Percentiles rank a stretch among this genome's conserved stretches.
These are phyloP conservation scores for Bufo gargarizans DNA, from an alignment of 2,113 vertebrate genomes.

Conservation along the genomic window DNA sequence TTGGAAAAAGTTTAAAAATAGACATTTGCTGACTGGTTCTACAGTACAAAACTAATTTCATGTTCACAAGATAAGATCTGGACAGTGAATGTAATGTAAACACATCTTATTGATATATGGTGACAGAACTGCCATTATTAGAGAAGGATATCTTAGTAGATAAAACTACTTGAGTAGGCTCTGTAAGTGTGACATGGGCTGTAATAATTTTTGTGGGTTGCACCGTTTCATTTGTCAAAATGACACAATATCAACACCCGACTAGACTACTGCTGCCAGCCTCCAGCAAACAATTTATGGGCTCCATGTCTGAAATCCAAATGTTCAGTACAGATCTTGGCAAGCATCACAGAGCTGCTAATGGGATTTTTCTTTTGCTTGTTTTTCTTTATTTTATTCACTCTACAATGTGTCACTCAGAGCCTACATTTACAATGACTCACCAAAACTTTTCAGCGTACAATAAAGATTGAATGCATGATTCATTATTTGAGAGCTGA, in stretches of 20 bases:
- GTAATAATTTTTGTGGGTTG: not conserved
- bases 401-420: constrained; percentile 39
- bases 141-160: not conserved
- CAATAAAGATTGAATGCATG: not conserved
- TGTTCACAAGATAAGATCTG: constrained; percentile 36
- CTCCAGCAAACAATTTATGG: constrained; percentile 1
- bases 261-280: constrained; percentile 57
- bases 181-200: constrained; percentile 23
- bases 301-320: constrained; percentile 51
- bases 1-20: constrained; percentile 53
- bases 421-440: constrained; percentile 35
- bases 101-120: not conserved
- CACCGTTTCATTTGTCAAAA: constrained; percentile 57
- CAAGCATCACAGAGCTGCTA: constrained; percentile 60
- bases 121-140: constrained; percentile 28
- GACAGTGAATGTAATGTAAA: not conserved
- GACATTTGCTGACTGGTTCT: not conserved
- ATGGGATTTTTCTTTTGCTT: constrained; percentile 60
- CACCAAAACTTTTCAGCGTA: constrained; percentile 14
- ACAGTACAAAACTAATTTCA: constrained; percentile 29
- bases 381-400: constrained; percentile 32
- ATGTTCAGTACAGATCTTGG: constrained; percentile 19
- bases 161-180: not conserved
- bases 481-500: not conserved
- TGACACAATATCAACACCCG: constrained; percentile 60